phyloP scores from a whole-genome alignment of 2,888 invertebrate species.

The Acrobasis repandana region DNA sequence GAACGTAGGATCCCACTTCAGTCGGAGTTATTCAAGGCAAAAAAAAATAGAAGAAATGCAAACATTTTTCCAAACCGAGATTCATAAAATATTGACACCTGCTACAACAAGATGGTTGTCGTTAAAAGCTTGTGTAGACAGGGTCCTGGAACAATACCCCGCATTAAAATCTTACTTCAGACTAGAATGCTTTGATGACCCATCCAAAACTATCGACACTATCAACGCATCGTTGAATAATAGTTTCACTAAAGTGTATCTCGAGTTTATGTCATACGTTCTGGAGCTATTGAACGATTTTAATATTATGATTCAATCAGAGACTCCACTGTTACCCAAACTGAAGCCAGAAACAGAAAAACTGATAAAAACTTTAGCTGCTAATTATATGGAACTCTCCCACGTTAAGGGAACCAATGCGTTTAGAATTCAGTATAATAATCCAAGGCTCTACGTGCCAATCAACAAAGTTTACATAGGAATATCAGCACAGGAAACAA shows the following conservation, averaged over 20 bases:
- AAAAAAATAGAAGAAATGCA: background rate
- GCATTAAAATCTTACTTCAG: constrained; percentile 25
- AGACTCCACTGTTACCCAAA: constrained; percentile 13
- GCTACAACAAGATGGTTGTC: constrained; percentile 32
- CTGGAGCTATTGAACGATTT: constrained; percentile 25
- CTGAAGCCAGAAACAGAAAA: constrained; percentile 13
- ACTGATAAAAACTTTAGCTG: no score
- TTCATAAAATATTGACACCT: constrained; percentile 30
- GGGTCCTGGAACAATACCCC: constrained; percentile 25
- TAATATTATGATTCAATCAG: constrained; percentile 3
- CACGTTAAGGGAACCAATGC: no score
- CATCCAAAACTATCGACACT: constrained; percentile 22
- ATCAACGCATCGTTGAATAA: constrained; percentile 24
- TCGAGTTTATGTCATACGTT: no score
- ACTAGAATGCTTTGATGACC: constrained; percentile 25
- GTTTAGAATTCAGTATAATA: no score
- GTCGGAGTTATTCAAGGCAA: constrained; percentile 26
- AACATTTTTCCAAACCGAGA: no score
- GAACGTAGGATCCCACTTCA: constrained; percentile 32
- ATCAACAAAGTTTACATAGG: no score
- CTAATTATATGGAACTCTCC: no score
- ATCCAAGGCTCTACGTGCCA: no score
- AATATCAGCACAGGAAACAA: no score
- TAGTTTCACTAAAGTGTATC: constrained; percentile 28
- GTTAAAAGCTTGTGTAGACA: constrained; percentile 25